phyloP scores from a whole-genome alignment of 2,113 vertebrate genomes.

The Illadopsis cleaveri region DNA sequence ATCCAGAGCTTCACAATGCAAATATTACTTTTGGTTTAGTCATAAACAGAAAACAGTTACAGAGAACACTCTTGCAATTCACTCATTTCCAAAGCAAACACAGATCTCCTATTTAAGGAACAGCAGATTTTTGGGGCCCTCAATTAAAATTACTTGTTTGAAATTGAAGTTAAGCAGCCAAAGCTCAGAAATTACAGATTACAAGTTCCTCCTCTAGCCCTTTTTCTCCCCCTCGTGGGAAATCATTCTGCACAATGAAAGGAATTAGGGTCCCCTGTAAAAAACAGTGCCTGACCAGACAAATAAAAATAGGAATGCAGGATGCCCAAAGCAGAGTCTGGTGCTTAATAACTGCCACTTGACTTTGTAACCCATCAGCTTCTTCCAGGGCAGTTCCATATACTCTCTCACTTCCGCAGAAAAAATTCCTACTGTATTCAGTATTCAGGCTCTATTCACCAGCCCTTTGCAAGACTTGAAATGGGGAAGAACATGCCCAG shows the following conservation, averaged over 20 bases:
- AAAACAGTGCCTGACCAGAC: background rate
- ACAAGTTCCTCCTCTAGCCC: background rate
- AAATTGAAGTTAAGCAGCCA: conserved; percentile 9
- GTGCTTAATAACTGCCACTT: background rate
- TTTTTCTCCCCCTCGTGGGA: background rate
- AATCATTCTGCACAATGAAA: background rate
- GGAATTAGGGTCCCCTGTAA: background rate
- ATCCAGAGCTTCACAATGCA: background rate
- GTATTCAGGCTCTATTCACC: background rate
- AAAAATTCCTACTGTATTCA: background rate
- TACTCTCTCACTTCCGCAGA: background rate
- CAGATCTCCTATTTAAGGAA: background rate
- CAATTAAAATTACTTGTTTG: background rate
- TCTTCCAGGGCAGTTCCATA: background rate
- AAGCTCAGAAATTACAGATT: conserved; percentile 32
- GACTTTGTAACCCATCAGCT: background rate
- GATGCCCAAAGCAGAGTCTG: background rate
- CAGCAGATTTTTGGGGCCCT: background rate
- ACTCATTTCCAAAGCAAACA: conserved; percentile 17
- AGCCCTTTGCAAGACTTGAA: background rate
- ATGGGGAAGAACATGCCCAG: background rate
- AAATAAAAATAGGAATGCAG: background rate
- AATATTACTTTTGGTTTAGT: conserved; percentile 10
- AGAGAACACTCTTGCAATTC: background rate
- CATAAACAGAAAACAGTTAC: conserved; percentile 18